phyloP scores from a whole-genome alignment of 2,888 invertebrate genomes.

The Carcina quercana region DNA sequence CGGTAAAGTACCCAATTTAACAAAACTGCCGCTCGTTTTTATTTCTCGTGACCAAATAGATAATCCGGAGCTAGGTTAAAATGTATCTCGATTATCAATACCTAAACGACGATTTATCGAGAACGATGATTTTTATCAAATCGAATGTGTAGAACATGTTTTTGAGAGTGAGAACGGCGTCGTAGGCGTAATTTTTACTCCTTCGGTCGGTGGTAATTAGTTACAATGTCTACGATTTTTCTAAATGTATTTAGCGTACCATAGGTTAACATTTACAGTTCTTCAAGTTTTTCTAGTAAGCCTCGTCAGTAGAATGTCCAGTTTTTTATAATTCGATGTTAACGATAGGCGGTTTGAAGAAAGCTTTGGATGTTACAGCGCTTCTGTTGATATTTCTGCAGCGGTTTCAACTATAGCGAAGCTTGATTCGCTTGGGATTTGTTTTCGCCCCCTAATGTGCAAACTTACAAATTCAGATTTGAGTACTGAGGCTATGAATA shows the following conservation, averaged over 20 bases:
- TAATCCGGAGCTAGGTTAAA: no score
- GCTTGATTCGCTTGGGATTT: no score
- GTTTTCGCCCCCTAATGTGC: no score
- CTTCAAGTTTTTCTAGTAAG: constrained; percentile 37
- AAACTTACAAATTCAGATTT: no score
- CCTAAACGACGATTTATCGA: no score
- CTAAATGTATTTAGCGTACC: constrained; percentile 54
- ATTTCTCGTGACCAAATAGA: no score
- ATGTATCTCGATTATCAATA: no score
- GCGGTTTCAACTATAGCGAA: constrained; percentile 22
- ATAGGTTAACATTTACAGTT: constrained; percentile 53
- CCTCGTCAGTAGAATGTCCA: constrained; percentile 31
- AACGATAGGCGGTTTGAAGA: constrained; percentile 22
- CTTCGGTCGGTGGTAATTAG: constrained; percentile 49
- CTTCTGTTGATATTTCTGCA: constrained; percentile 16
- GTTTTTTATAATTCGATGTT: constrained; percentile 23
- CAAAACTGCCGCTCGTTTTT: no score
- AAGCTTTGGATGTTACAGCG: constrained; percentile 27
- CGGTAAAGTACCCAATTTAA: no score
- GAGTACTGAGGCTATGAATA: constrained; percentile 37
- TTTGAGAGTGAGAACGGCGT: no score
- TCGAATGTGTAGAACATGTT: no score
- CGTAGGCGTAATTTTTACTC: constrained; percentile 37
- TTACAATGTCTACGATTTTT: constrained; percentile 50
- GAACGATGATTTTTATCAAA: no score